Conservation (phyloP, 2,888 invertebrate genomes). For the Itoplectis maculator region DNA sequence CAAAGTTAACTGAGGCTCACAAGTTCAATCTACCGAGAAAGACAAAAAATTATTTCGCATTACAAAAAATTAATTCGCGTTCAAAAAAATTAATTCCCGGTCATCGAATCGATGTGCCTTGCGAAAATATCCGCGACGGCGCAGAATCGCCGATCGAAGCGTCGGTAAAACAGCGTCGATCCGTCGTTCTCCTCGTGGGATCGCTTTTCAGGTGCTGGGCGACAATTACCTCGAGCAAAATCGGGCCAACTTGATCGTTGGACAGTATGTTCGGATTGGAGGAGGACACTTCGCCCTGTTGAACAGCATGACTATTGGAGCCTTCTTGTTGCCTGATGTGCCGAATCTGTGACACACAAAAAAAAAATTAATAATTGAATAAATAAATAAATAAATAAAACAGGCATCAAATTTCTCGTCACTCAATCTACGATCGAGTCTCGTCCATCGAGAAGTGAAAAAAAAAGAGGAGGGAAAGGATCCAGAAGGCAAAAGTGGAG, state of each 20-base stretch:
- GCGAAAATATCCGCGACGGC: too few relatives aligned
- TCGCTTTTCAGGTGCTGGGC: neutral
- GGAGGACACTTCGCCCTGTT: constrained; percentile 98
- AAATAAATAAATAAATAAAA: neutral
- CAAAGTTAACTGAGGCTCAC: constrained; percentile 28
- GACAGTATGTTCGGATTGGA: constrained; percentile 92
- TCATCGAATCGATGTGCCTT: neutral
- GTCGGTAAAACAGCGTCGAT: too few relatives aligned
- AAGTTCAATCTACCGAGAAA: neutral
- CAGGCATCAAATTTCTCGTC: neutral
- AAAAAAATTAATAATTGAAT: neutral
- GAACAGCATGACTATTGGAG: constrained; percentile 90
- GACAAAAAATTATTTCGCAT: too few relatives aligned
- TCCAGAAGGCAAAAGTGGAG: too few relatives aligned
- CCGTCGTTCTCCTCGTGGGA: neutral
- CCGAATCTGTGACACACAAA: constrained; percentile 87
- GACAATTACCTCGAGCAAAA: constrained; percentile 88
- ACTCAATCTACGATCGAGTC: neutral
- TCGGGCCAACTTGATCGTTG: constrained; percentile 90
- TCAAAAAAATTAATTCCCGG: too few relatives aligned
- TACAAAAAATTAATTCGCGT: too few relatives aligned
- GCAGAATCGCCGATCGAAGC: too few relatives aligned
- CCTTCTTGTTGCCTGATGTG: constrained; percentile 88
- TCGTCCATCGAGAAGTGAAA: neutral
- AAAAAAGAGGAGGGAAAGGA: neutral